These are phyloP conservation scores for Microctonus brassicae DNA, from an alignment of 2,888 invertebrate species.

Conservation along the genomic window DNA sequence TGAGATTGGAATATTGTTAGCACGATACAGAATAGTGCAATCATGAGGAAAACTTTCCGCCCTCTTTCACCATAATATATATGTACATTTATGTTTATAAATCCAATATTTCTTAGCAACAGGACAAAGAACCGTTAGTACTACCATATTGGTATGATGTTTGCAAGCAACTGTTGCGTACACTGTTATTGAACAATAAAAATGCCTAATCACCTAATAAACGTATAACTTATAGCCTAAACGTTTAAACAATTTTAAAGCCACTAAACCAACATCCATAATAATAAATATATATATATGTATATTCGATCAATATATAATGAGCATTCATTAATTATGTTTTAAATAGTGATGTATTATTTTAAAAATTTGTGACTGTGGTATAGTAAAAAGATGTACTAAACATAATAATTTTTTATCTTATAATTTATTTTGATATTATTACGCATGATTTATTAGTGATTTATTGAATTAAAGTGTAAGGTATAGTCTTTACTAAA, in stretches of 20 bases:
- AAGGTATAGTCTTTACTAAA: too few relatives aligned
- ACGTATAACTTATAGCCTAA: constrained; percentile 42
- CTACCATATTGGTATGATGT: constrained; percentile 63
- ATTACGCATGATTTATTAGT: too few relatives aligned
- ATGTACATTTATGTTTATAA: neutral
- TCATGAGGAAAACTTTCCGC: neutral
- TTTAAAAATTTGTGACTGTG: too few relatives aligned
- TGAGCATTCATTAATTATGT: neutral
- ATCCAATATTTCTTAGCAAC: constrained; percentile 34
- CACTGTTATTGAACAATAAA: constrained; percentile 32
- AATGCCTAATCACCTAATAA: constrained; percentile 61
- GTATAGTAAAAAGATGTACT: too few relatives aligned
- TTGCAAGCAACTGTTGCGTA: constrained; percentile 25
- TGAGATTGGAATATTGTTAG: neutral
- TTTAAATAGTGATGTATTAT: too few relatives aligned
- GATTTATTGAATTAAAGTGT: too few relatives aligned
- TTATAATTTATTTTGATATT: too few relatives aligned
- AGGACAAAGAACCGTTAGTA: constrained; percentile 62
- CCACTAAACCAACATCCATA: neutral
- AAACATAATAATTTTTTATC: too few relatives aligned
- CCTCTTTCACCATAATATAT: neutral
- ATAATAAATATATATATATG: too few relatives aligned
- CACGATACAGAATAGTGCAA: neutral
- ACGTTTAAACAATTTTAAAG: neutral
- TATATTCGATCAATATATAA: neutral